Conservation (phyloP, 92 coral and sea anemone species). For the Hydrozoanthus gracilis region DNA sequence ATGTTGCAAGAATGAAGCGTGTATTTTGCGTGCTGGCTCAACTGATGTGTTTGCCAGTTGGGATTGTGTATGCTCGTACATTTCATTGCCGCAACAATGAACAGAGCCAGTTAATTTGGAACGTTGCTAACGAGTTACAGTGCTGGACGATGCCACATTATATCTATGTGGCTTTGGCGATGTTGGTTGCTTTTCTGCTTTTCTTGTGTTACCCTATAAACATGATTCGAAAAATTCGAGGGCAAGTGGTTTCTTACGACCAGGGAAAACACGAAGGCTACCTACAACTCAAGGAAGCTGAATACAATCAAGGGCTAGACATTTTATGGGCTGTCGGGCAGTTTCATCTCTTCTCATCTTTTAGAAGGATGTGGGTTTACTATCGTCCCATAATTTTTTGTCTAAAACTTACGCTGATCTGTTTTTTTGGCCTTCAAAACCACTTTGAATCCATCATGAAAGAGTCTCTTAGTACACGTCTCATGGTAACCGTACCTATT, state of each 20-base stretch:
- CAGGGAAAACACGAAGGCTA: constrained; percentile 95
- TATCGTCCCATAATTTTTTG: constrained; percentile 89
- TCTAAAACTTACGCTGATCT: constrained; percentile 73
- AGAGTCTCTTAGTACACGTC: constrained; percentile 46
- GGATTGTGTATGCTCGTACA: constrained; percentile 82
- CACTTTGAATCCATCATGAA: constrained; percentile 58
- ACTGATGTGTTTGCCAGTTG: constrained; percentile 86
- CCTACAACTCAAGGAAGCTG: constrained; percentile 97
- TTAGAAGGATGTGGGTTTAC: constrained; percentile 90
- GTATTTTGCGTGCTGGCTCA: constrained; percentile 82
- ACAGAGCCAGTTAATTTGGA: constrained; percentile 61
- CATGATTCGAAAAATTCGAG: constrained; percentile 82
- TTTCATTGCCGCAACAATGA: constrained; percentile 87
- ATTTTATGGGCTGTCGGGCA: constrained; percentile 99
- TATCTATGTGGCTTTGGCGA: constrained; percentile 69
- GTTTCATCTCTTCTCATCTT: constrained; percentile 96
- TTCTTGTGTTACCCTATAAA: constrained; percentile 91
- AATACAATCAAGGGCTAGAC: constrained; percentile 97
- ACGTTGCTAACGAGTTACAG: constrained; percentile 82
- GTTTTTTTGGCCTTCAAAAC: constrained; percentile 67
- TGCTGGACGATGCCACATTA: constrained; percentile 92
- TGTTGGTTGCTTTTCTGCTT: constrained; percentile 65
- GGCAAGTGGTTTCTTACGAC: constrained; percentile 87
- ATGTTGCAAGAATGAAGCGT: constrained; percentile 95
- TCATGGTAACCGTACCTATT: constrained; percentile 68